A percentile compares a stretch with the other conserved stretches of the same genome.
phyloP scores from a whole-genome alignment of 2,113 vertebrate species.

The Rhadina sibilatrix region DNA sequence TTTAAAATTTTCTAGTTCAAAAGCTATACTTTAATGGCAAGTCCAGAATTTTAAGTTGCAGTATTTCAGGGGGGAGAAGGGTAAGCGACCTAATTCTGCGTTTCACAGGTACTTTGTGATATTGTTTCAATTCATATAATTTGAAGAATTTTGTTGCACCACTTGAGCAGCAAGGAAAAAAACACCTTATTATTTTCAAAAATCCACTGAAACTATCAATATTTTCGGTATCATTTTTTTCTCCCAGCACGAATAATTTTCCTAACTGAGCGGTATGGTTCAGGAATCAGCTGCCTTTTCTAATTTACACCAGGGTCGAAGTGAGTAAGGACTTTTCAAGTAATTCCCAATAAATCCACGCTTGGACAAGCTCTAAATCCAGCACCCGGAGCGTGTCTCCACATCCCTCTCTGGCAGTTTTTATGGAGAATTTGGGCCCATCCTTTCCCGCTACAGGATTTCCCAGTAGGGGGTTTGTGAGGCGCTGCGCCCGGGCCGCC shows the following conservation, averaged over 20 bases:
- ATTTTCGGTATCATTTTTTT: background rate
- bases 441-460: background rate
- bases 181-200: background rate
- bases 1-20: constrained; percentile 5
- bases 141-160: background rate
- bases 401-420: background rate
- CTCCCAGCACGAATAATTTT: background rate
- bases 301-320: background rate
- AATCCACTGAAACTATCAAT: background rate
- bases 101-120: background rate
- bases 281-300: background rate
- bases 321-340: background rate
- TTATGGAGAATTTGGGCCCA: background rate
- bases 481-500: rapidly evolving
- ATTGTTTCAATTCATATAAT: background rate
- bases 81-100: background rate
- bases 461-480: rapidly evolving
- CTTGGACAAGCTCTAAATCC: background rate
- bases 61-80: background rate
- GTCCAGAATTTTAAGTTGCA: background rate
- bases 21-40: background rate
- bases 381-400: background rate
- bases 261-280: rapidly evolving
- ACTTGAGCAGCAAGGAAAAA: background rate
- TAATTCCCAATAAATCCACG: background rate